A percentile compares a stretch with the other conserved stretches of the same genome.
These are phyloP conservation scores for Bimastos eiseni DNA, from an alignment of 2,888 invertebrate species.

Conservation along the genomic window DNA sequence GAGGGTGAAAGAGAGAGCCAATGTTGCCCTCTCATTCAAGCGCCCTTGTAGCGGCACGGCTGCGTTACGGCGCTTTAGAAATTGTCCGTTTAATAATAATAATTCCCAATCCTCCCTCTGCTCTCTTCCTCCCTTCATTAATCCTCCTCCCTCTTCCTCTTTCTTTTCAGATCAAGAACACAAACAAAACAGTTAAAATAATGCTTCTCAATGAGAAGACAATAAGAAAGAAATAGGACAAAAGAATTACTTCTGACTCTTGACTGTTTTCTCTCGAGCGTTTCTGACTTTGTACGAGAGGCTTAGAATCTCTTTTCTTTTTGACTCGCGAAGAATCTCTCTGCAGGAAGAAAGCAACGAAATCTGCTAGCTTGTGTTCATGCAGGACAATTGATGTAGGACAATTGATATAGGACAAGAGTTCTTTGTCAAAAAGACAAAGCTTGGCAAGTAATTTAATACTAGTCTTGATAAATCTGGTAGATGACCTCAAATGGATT, in stretches of 20 bases:
- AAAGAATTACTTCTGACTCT: neutral
- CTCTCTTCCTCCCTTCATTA: too few relatives aligned
- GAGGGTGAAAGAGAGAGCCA: too few relatives aligned
- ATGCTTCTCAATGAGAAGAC: neutral
- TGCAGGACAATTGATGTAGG: too few relatives aligned
- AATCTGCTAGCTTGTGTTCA: neutral
- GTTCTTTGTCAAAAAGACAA: neutral
- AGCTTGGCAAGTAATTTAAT: neutral
- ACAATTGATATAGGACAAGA: neutral
- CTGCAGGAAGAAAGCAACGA: neutral
- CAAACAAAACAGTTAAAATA: neutral
- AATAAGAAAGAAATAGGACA: neutral
- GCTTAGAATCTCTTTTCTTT: slow-evolving; percentile 14
- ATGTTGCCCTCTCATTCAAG: too few relatives aligned
- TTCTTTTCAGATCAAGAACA: too few relatives aligned
- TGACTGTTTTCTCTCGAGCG: neutral
- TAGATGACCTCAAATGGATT: too few relatives aligned
- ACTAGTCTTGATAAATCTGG: too few relatives aligned
- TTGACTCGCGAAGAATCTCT: neutral
- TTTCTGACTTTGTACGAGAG: neutral
- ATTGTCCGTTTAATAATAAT: too few relatives aligned
- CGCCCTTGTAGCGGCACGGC: too few relatives aligned
- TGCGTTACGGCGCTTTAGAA: too few relatives aligned
- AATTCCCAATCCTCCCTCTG: too few relatives aligned
- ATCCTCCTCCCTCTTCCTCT: too few relatives aligned